Conservation (phyloP, 2,888 invertebrate genomes). For the Therioaphis trifolii region DNA sequence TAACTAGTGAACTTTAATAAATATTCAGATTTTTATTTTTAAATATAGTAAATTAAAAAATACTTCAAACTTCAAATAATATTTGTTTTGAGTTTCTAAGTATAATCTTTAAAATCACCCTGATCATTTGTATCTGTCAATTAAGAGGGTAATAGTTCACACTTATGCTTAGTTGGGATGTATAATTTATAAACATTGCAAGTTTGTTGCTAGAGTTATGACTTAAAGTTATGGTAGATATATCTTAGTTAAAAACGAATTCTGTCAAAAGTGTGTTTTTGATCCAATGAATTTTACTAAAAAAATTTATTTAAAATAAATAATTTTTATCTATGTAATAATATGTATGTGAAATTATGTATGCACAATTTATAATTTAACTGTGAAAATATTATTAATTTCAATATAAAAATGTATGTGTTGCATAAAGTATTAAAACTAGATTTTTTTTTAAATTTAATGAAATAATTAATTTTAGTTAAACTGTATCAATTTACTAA, state of each 20-base stretch:
- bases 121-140: background rate
- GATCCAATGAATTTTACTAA: background rate
- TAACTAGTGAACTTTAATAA: too few relatives aligned
- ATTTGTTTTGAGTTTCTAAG: background rate
- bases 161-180: background rate
- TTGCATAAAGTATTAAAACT: background rate
- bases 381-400: background rate
- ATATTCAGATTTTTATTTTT: background rate
- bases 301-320: background rate
- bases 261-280: background rate
- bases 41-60: conserved; percentile 6
- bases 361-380: too few relatives aligned
- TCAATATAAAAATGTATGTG: background rate
- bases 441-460: background rate
- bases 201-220: conserved; percentile 15
- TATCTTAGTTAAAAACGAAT: too few relatives aligned
- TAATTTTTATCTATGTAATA: background rate
- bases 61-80: too few relatives aligned
- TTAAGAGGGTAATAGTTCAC: background rate
- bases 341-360: too few relatives aligned
- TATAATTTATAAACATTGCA: background rate
- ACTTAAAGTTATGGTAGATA: too few relatives aligned
- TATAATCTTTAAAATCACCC: background rate
- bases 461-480: background rate
- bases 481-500: background rate